Evolutionary conservation across 2,888 invertebrate species (phyloP).

Genomic region (Phaonia tiefii): DNA sequence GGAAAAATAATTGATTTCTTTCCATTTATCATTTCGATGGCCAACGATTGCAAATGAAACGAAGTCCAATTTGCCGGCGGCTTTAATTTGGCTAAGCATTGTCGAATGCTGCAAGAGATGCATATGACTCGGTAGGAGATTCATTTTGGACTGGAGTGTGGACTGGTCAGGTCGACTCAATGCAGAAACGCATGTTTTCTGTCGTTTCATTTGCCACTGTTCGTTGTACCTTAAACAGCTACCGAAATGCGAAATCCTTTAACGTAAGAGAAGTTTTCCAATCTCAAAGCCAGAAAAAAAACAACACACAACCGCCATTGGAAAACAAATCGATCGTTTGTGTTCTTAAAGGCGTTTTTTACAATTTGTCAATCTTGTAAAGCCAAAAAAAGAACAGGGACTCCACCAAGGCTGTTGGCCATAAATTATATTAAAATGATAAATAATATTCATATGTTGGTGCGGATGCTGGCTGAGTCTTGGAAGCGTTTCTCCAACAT

Average conservation of each 20-base stretch:
- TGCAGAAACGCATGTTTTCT: constrained; percentile 74
- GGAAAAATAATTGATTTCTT: constrained; percentile 62
- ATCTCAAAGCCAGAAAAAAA: neutral
- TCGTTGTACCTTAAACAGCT: constrained; percentile 77
- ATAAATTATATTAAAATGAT: constrained; percentile 70
- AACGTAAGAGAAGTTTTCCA: too few relatives aligned
- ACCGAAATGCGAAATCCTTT: constrained; percentile 69
- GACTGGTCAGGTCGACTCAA: too few relatives aligned
- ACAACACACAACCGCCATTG: neutral
- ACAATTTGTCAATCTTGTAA: constrained; percentile 76
- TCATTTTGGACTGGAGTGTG: constrained; percentile 40
- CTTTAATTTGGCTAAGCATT: constrained; percentile 58
- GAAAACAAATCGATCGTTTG: constrained; percentile 67
- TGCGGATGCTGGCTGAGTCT: neutral
- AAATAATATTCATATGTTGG: constrained; percentile 67
- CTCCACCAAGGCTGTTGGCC: constrained; percentile 30
- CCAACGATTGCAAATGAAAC: constrained; percentile 49
- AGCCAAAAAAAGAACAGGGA: constrained; percentile 10
- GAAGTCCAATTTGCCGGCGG: constrained; percentile 63
- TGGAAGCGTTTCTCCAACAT: neutral
- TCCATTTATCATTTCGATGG: constrained; percentile 60
- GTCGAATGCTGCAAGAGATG: neutral
- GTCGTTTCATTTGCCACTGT: constrained; percentile 77
- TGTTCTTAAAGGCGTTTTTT: constrained; percentile 71
- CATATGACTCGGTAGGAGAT: too few relatives aligned